These are phyloP conservation scores for Myiopsitta monachus DNA, from an alignment of 2,113 vertebrate species.

Conservation along the genomic window DNA sequence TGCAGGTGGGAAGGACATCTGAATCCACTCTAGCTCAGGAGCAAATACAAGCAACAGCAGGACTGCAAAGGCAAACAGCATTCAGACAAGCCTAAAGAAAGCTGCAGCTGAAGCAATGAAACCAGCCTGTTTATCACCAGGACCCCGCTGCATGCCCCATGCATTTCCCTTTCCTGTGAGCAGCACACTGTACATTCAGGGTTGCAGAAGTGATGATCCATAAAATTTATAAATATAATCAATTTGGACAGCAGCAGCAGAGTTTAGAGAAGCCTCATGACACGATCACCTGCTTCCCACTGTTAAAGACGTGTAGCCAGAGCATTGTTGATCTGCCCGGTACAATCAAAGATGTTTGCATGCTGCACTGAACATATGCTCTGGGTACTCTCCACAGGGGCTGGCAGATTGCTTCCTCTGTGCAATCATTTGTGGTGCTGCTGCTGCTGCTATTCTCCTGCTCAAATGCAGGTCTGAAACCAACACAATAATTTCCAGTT, in stretches of 20 bases:
- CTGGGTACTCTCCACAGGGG: background rate
- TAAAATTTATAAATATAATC: background rate
- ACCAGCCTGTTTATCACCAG: background rate
- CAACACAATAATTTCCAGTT: background rate
- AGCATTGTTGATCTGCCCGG: background rate
- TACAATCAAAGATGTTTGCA: background rate
- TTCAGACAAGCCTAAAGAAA: background rate
- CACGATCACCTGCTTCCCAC: background rate
- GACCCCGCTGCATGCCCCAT: background rate
- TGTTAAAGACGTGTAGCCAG: background rate
- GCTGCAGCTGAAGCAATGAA: background rate
- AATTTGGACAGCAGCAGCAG: slow-evolving; percentile 44
- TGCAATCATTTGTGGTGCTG: background rate
- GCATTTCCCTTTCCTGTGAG: background rate
- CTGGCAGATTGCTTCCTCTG: slow-evolving; percentile 36
- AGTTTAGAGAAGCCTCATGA: background rate
- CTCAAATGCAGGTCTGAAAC: background rate
- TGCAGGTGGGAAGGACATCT: background rate
- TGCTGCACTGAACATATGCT: slow-evolving; percentile 53
- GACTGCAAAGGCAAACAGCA: background rate
- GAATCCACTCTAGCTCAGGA: background rate
- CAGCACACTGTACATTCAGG: background rate
- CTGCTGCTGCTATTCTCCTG: background rate
- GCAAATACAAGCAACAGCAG: background rate
- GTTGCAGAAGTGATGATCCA: background rate